Conservation (phyloP, 2,888 invertebrate genomes). For the Mantis religiosa region DNA sequence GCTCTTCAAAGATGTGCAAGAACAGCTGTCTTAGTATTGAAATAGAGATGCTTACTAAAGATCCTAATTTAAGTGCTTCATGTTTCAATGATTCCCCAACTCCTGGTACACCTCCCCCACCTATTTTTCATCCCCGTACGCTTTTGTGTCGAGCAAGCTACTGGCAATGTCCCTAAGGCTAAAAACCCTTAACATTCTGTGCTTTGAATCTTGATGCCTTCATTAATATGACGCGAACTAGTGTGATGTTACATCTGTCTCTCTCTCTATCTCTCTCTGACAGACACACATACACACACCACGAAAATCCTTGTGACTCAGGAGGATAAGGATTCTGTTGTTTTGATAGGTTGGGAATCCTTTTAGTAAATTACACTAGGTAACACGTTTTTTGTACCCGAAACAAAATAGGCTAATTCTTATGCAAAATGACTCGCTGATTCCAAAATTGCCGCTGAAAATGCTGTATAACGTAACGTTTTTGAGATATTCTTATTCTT, state of each 20-base stretch:
- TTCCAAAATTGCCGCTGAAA: too few species aligned
- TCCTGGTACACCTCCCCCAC: background rate
- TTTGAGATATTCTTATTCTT: too few species aligned
- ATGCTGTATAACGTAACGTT: too few species aligned
- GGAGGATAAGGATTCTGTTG: too few species aligned
- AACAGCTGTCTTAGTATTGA: background rate
- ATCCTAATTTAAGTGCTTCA: background rate
- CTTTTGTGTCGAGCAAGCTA: background rate
- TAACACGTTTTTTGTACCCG: too few species aligned
- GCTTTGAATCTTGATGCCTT: constrained; percentile 5
- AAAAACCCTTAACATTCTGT: background rate
- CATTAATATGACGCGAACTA: background rate
- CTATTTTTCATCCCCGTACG: background rate
- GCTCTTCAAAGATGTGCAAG: background rate
- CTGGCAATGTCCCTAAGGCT: background rate
- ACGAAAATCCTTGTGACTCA: background rate
- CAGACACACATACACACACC: background rate
- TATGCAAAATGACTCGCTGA: too few species aligned
- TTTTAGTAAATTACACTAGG: too few species aligned
- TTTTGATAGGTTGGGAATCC: too few species aligned
- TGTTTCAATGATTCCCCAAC: background rate
- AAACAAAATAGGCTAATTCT: too few species aligned
- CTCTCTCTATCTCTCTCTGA: too few species aligned
- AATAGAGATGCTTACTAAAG: background rate
- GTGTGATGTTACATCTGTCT: background rate